A percentile compares a stretch with the other conserved stretches of the same genome.
These are phyloP conservation scores for Caenorhabditis afra DNA, from an alignment of 2,888 invertebrate species.

Conservation along the genomic window DNA sequence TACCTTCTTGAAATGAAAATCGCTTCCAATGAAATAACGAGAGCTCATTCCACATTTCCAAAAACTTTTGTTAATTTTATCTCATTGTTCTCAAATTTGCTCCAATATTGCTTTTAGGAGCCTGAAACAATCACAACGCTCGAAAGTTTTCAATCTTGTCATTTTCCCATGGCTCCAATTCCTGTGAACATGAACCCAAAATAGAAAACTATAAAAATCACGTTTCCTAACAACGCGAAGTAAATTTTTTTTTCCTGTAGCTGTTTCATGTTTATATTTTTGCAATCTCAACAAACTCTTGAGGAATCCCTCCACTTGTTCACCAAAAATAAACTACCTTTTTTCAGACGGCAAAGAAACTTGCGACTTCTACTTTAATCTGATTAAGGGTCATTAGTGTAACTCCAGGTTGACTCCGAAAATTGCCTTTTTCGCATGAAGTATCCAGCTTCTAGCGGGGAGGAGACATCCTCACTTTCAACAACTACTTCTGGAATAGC, in stretches of 20 bases:
- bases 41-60: background rate
- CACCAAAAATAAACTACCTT: no score
- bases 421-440: slow-evolving; percentile 14
- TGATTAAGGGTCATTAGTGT: slow-evolving; percentile 5
- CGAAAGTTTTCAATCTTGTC: background rate
- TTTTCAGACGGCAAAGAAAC: slow-evolving; percentile 9
- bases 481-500: slow-evolving; percentile 16
- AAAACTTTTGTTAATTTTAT: no score
- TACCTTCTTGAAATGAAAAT: slow-evolving; percentile 45
- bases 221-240: background rate
- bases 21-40: background rate
- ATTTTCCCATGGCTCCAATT: slow-evolving; percentile 42
- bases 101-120: slow-evolving; percentile 4
- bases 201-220: slow-evolving; percentile 22
- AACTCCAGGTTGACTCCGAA: slow-evolving; percentile 4
- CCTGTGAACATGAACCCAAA: background rate
- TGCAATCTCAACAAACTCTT: no score
- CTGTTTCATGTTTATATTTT: background rate
- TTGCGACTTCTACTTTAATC: background rate
- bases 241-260: background rate
- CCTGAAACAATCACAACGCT: background rate
- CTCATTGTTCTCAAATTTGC: no score
- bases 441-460: slow-evolving; percentile 8
- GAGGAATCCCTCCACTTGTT: no score
- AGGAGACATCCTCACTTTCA: slow-evolving; percentile 2